Percentiles rank a stretch among this genome's conserved stretches.
Evolutionary conservation across 2,113 vertebrate species (phyloP).

Genomic region (Tragulus kanchil): DNA sequence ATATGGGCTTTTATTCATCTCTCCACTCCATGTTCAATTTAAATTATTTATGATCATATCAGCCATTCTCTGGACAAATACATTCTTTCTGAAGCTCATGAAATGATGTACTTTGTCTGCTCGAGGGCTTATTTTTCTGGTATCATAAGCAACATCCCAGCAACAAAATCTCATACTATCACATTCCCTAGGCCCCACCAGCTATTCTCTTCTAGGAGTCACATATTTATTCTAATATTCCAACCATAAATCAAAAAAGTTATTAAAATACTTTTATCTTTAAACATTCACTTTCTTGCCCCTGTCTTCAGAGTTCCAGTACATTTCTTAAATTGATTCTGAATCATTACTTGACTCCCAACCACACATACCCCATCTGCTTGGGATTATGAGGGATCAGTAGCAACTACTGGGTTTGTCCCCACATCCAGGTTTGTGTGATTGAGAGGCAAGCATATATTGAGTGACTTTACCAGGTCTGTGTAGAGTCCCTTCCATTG

Average conservation of each 20-base stretch:
- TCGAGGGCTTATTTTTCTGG: background rate
- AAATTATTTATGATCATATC: conserved; percentile 49
- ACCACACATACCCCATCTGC: accelerated
- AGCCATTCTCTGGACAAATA: conserved; percentile 42
- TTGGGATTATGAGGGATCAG: background rate
- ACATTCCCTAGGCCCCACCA: background rate
- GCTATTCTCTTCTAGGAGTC: background rate
- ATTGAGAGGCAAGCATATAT: background rate
- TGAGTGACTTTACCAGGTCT: background rate
- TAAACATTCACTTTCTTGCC: background rate
- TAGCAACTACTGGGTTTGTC: background rate
- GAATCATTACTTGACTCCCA: background rate
- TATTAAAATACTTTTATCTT: background rate
- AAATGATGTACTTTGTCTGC: conserved; percentile 5
- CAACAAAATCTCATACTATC: conserved; percentile 43
- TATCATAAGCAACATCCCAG: background rate
- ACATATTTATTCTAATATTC: background rate
- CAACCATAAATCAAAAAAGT: background rate
- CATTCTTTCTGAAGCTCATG: background rate
- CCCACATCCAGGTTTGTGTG: background rate
- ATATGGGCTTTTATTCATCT: conserved; percentile 26
- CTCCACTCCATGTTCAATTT: conserved; percentile 8
- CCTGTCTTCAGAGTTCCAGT: background rate
- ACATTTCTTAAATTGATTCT: background rate
- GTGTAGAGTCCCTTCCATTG: background rate